These are phyloP conservation scores for Cylloceria caligata DNA, from an alignment of 2,888 invertebrate genomes.

Conservation along the genomic window DNA sequence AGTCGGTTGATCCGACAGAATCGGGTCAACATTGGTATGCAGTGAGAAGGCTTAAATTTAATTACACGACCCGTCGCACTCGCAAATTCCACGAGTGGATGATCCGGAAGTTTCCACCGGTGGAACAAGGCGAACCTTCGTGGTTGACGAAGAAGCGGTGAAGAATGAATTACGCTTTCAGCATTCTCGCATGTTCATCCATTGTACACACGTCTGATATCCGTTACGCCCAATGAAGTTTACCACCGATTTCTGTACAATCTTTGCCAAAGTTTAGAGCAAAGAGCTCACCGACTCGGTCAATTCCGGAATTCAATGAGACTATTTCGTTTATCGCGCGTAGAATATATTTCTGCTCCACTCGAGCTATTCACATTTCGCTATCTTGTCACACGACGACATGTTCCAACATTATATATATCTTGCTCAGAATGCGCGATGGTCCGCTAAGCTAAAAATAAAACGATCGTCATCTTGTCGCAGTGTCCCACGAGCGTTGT, in stretches of 20 bases:
- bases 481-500: neutral
- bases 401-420: neutral
- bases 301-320: neutral
- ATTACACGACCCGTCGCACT: constrained; percentile 29
- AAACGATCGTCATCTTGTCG: constrained; percentile 12
- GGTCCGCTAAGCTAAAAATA: constrained; percentile 14
- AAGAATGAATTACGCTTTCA: constrained; percentile 20
- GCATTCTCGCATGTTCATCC: neutral
- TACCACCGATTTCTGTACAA: neutral
- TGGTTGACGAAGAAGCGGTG: constrained; percentile 18
- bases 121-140: constrained; percentile 28
- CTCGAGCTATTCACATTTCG: neutral
- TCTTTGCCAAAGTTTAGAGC: constrained; percentile 10
- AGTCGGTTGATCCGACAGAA: neutral
- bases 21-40: constrained; percentile 4
- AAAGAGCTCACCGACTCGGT: neutral
- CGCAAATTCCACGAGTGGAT: constrained; percentile 29
- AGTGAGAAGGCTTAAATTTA: constrained; percentile 27
- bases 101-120: constrained; percentile 9
- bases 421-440: neutral
- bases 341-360: neutral
- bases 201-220: neutral
- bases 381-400: neutral
- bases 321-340: neutral
- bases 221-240: neutral